Base-by-base conservation (phyloP, 2,113 vertebrate species). In the Oreochromis aureus region DNA sequence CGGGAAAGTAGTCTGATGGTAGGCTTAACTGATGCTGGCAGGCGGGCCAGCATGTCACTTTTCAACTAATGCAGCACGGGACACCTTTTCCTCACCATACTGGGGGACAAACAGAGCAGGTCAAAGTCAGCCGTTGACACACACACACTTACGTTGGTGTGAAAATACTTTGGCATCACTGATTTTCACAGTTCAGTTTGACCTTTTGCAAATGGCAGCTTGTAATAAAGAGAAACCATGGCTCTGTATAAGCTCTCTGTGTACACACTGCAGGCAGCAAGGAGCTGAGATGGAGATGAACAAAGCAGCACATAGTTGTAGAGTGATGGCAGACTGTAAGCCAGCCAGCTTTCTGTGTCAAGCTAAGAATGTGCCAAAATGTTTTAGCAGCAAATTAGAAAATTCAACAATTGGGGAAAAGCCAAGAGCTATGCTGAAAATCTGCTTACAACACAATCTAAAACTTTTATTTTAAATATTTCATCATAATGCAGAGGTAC, bases 21-120 rank as follows among this genome's bases (percentile, higher is more conserved):
- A 95, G 97, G 97, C 97, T 98, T 97, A 96, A 96, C 97, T 97
- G 98, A 97, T 96, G 98, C 98, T 92, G 98, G 98, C 91, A 98
- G 96, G 96, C 98, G 99, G 97, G 97, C 98, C 97, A 99, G 98
- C 98, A 99, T 98, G 97, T 97, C 98, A 98, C 96, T 96, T 79
- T 91, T 95, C 97, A 96, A 96, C 97, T 98, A 98, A 95, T 97
- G 97, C 97, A 97, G 96, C 97, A 97, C 96, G 94, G 94, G 96
- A 95, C 95, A 95, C 93, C 87, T 94, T 94, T 95, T 97, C 92
- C 95, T 93, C 96, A 95, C 97, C 97, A 97, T 97, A 96, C 98
- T 99, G 96, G 92, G 89, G 89, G 93, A 94, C 88, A 96, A 80
- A 95, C 90, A 94, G 79, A 86, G 85, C 63, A 84, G 84, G 22